These are phyloP conservation scores for Drosophila suzukii DNA, from an alignment of 1,140 invertebrate genomes.

Conservation along the genomic window DNA sequence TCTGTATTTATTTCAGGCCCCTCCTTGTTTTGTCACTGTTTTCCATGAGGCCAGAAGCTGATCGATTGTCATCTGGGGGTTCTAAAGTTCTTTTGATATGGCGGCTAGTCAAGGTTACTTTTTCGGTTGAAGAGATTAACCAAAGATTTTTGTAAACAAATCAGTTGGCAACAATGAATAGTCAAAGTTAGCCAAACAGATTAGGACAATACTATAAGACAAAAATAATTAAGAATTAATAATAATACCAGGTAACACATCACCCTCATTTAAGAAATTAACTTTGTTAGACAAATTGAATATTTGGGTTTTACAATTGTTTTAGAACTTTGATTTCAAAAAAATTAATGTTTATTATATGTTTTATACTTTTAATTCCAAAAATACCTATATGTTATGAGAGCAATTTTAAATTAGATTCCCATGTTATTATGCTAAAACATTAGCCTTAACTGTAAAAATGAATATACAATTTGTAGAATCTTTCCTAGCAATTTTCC, in stretches of 20 bases:
- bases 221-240: background rate
- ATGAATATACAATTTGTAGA: background rate
- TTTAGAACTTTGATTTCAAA: background rate
- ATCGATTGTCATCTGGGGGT: slow-evolving; percentile 9
- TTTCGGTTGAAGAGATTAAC: background rate
- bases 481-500: background rate
- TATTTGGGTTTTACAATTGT: too few relatives aligned
- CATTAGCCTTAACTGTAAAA: background rate
- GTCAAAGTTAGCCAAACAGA: background rate
- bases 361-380: background rate
- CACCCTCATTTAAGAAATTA: too few relatives aligned
- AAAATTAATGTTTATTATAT: too few relatives aligned
- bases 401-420: too few relatives aligned
- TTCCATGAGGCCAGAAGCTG: slow-evolving; percentile 11
- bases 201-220: background rate
- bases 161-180: background rate
- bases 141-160: slow-evolving; percentile 9
- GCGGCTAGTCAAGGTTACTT: background rate
- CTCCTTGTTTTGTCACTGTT: slow-evolving; percentile 9
- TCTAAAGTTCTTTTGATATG: slow-evolving; percentile 20
- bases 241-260: too few relatives aligned
- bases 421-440: background rate
- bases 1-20: background rate
- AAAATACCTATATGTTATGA: too few relatives aligned
- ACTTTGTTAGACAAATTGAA: too few relatives aligned